Evolutionary conservation across 53 echinoderm and acorn worm species (phyloP).

Genomic region (Zoroaster sp.): DNA sequence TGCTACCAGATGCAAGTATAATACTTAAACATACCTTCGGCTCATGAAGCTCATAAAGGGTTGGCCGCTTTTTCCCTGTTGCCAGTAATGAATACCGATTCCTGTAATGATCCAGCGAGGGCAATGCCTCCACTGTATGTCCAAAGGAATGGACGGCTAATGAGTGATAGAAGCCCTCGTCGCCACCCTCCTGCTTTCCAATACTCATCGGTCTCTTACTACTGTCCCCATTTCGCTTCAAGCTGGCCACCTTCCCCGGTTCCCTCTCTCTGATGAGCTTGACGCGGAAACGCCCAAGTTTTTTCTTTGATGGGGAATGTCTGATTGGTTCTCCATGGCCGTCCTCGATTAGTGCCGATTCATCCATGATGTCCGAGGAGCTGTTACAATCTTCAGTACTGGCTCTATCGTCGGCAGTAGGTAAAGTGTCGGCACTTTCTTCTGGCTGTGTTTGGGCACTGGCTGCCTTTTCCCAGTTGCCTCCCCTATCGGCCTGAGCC

Average conservation of each 20-base stretch:
- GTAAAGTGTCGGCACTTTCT: background rate
- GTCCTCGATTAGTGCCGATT: background rate
- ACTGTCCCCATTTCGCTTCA: slow-evolving; percentile 38
- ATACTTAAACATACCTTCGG: no score
- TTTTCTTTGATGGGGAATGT: slow-evolving; percentile 17
- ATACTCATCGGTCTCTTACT: background rate
- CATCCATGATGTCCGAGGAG: background rate
- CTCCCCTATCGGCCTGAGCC: background rate
- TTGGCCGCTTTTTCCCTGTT: slow-evolving; percentile 78
- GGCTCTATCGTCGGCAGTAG: background rate
- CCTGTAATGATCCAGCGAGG: slow-evolving; percentile 82
- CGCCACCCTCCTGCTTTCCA: slow-evolving; percentile 17
- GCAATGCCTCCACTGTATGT: slow-evolving; percentile 86
- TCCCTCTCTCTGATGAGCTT: slow-evolving; percentile 82
- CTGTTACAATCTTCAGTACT: background rate
- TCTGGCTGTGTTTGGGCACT: background rate
- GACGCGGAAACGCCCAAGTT: slow-evolving; percentile 80
- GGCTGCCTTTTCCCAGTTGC: background rate
- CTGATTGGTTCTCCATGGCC: background rate
- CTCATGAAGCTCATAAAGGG: slow-evolving; percentile 88
- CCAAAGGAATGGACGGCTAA: slow-evolving; percentile 69
- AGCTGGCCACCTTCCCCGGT: background rate
- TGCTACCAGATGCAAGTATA: no score
- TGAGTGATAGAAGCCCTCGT: slow-evolving; percentile 58
- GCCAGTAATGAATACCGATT: slow-evolving; percentile 77